These are phyloP conservation scores for Heliothis subflexa DNA, from an alignment of 1,140 invertebrate genomes.

Conservation along the genomic window DNA sequence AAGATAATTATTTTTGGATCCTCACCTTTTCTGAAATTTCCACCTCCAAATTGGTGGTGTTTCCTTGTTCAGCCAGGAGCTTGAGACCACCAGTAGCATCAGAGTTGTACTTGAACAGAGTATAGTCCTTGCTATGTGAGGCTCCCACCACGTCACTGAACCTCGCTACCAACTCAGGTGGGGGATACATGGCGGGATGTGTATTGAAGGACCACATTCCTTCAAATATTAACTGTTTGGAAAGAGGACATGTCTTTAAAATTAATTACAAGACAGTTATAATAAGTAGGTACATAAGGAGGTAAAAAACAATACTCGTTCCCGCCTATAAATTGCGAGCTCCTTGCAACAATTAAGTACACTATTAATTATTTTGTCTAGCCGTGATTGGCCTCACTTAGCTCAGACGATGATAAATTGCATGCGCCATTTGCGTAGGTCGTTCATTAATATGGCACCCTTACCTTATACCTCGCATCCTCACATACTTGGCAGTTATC, in stretches of 20 bases:
- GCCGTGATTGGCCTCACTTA: too few relatives aligned
- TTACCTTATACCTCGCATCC: constrained; percentile 77
- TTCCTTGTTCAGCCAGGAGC: constrained; percentile 97
- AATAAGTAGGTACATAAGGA: neutral
- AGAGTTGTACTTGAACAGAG: constrained; percentile 95
- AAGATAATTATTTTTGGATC: too few relatives aligned
- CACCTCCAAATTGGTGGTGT: constrained; percentile 95
- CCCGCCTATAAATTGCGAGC: too few relatives aligned
- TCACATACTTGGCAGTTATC: constrained; percentile 73
- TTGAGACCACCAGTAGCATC: constrained; percentile 95
- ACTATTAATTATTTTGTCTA: too few relatives aligned
- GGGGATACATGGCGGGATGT: constrained; percentile 97
- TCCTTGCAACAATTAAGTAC: too few relatives aligned
- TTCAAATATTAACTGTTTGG: constrained; percentile 93
- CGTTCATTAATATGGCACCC: neutral
- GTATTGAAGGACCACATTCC: constrained; percentile 99
- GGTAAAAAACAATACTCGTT: too few relatives aligned
- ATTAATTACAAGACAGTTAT: neutral
- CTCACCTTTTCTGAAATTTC: constrained; percentile 94
- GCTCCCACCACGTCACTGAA: constrained; percentile 99
- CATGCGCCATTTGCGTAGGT: too few relatives aligned
- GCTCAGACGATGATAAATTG: too few relatives aligned
- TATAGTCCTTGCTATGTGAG: constrained; percentile 95
- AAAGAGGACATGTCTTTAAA: neutral
- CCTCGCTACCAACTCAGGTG: constrained; percentile 91